Percentiles rank a stretch among this genome's conserved stretches.
phyloP scores from a whole-genome alignment of 2,888 invertebrate species.

The Scotopteryx bipunctaria region DNA sequence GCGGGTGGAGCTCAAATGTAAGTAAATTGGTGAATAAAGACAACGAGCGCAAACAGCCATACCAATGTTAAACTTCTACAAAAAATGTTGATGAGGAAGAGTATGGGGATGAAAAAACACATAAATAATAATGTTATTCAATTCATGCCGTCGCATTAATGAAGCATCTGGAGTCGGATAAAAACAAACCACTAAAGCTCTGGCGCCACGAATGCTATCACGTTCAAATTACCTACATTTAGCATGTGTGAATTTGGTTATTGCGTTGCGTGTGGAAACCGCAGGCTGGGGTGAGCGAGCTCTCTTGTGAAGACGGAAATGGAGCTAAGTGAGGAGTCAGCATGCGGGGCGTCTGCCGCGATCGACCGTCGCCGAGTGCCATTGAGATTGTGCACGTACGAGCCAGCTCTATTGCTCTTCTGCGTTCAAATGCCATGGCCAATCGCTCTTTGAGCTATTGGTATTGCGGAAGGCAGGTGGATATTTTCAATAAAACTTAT shows the following conservation, averaged over 20 bases:
- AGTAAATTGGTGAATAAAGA: conserved; percentile 82
- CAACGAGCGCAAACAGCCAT: conserved; percentile 53
- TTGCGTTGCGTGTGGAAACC: conserved; percentile 31
- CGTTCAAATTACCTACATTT: conserved; percentile 14
- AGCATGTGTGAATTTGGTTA: conserved; percentile 19
- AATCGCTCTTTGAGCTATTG: conserved; percentile 7
- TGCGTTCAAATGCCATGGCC: conserved; percentile 21
- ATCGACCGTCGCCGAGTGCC: conserved; percentile 40
- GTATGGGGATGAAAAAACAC: conserved; percentile 3
- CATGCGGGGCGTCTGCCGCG: conserved; percentile 37
- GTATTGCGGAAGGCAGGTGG: neutral
- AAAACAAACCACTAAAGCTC: conserved; percentile 12
- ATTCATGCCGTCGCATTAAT: conserved; percentile 24
- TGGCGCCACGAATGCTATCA: conserved; percentile 2
- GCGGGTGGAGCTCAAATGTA: conserved; percentile 74
- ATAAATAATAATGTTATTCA: conserved; percentile 12
- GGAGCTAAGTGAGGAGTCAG: conserved; percentile 65
- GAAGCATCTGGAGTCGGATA: conserved; percentile 9
- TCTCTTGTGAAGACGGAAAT: conserved; percentile 56
- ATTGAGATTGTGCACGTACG: conserved; percentile 62
- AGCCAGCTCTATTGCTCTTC: conserved; percentile 32
- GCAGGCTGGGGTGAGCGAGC: conserved; percentile 34
- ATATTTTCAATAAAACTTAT: neutral
- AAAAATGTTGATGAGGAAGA: conserved; percentile 1
- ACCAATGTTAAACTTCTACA: conserved; percentile 26